Percentiles rank a stretch among this genome's conserved stretches.
Conservation (phyloP, 2,888 invertebrate species). For the Diogma glabrata region DNA sequence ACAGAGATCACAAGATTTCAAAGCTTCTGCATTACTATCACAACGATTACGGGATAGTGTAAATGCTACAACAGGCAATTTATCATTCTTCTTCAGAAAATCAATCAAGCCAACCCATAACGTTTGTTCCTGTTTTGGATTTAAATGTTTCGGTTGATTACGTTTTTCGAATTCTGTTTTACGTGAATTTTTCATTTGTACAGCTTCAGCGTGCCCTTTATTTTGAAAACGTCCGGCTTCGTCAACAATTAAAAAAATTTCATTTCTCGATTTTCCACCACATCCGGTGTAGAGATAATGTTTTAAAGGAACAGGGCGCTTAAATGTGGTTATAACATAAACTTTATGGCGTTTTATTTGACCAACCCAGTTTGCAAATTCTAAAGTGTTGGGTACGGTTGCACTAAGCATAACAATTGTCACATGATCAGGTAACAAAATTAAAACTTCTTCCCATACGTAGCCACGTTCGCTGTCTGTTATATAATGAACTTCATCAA, state of each 20-base stretch:
- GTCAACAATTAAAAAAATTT: constrained; percentile 69
- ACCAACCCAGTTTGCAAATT: constrained; percentile 92
- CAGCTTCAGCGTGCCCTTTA: constrained; percentile 49
- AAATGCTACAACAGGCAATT: constrained; percentile 89
- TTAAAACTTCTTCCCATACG: constrained; percentile 98
- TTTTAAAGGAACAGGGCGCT: constrained; percentile 90
- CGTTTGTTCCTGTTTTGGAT: constrained; percentile 63
- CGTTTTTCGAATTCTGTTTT: background rate
- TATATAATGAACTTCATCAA: constrained; percentile 98
- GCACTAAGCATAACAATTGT: constrained; percentile 95
- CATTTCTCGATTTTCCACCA: constrained; percentile 62
- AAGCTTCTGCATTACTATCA: constrained; percentile 45
- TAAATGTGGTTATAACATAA: constrained; percentile 85
- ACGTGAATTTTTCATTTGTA: constrained; percentile 36
- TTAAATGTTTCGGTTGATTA: constrained; percentile 27
- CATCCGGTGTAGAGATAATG: constrained; percentile 81
- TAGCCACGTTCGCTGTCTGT: constrained; percentile 96
- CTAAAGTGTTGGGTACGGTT: constrained; percentile 92
- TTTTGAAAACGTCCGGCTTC: constrained; percentile 55
- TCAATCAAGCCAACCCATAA: constrained; percentile 74
- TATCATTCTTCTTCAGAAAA: constrained; percentile 67
- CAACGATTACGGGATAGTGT: constrained; percentile 65
- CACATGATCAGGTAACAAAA: constrained; percentile 87
- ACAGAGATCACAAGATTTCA: constrained; percentile 64
- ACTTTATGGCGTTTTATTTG: constrained; percentile 75